Conservation (phyloP, 2,113 vertebrate species). For the Turnix velox region DNA sequence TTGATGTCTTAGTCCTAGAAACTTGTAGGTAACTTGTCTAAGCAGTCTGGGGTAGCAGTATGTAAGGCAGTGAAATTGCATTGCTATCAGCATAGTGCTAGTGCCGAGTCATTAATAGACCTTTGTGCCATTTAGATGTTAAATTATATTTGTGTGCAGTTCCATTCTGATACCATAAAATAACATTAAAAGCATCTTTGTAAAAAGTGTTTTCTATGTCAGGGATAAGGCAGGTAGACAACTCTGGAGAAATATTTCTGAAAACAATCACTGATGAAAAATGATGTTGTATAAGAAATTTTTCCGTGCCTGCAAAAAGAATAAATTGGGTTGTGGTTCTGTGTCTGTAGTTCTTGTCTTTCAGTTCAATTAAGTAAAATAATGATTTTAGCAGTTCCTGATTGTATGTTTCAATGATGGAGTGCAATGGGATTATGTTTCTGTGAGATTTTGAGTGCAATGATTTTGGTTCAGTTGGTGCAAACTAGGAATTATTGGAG, state of each 20-base stretch:
- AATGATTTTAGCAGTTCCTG: background rate
- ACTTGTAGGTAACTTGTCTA: background rate
- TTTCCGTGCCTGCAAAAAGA: background rate
- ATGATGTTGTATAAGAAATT: background rate
- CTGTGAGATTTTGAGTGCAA: background rate
- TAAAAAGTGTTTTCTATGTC: background rate
- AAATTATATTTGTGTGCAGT: background rate
- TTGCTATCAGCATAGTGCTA: background rate
- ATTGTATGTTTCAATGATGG: background rate
- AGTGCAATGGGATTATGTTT: background rate
- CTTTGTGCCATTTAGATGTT: background rate
- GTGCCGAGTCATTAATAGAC: background rate
- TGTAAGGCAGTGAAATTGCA: background rate
- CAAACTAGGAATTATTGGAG: background rate
- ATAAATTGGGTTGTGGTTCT: background rate
- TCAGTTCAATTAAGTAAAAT: background rate
- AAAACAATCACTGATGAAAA: background rate
- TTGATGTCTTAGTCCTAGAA: background rate
- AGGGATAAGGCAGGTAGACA: background rate
- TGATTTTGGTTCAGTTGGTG: rapidly evolving
- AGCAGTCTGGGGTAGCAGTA: background rate
- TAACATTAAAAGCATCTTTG: background rate
- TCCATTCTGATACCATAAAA: background rate
- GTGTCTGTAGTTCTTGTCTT: background rate
- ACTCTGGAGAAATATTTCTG: background rate